phyloP scores from a whole-genome alignment of 2,888 invertebrate species.

The Brachypalpus laphriformis region DNA sequence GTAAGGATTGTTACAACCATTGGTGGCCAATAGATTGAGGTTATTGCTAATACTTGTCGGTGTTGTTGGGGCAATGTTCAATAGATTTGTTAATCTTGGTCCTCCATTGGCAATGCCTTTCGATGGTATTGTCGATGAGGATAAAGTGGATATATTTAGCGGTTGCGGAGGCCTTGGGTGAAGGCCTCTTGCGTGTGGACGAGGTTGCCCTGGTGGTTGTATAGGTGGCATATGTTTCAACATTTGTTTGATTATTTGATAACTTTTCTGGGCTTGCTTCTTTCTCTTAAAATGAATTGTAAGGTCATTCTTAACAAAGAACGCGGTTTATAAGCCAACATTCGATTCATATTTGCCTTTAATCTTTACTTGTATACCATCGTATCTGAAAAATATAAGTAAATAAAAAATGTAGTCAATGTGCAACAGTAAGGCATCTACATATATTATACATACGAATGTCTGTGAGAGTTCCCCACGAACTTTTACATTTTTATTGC shows the following conservation, averaged over 20 bases:
- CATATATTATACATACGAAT: too few relatives aligned
- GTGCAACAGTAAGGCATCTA: too few relatives aligned
- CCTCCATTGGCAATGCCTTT: slow-evolving; percentile 79
- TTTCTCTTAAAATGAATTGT: slow-evolving; percentile 27
- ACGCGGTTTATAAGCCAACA: not conserved
- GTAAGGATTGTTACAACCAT: slow-evolving; percentile 76
- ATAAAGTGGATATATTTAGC: slow-evolving; percentile 87
- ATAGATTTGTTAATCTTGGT: slow-evolving; percentile 82
- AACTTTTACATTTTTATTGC: too few relatives aligned
- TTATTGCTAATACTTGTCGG: slow-evolving; percentile 76
- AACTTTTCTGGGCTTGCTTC: slow-evolving; percentile 51
- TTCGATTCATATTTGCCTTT: slow-evolving; percentile 30
- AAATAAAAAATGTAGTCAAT: too few relatives aligned
- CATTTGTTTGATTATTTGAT: slow-evolving; percentile 75
- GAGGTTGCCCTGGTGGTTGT: slow-evolving; percentile 81
- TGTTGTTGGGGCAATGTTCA: slow-evolving; percentile 77
- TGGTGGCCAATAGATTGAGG: slow-evolving; percentile 65
- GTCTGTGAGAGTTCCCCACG: too few relatives aligned
- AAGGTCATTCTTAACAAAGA: slow-evolving; percentile 51
- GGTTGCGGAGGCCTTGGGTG: slow-evolving; percentile 84
- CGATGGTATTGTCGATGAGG: slow-evolving; percentile 75
- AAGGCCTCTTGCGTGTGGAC: slow-evolving; percentile 79
- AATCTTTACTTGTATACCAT: not conserved
- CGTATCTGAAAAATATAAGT: slow-evolving; percentile 22
- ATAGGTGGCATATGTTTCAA: slow-evolving; percentile 78